Percentiles rank a stretch among this genome's conserved stretches.
These are phyloP conservation scores for Dasypolia templi DNA, from an alignment of 2,888 invertebrate genomes.

Conservation along the genomic window DNA sequence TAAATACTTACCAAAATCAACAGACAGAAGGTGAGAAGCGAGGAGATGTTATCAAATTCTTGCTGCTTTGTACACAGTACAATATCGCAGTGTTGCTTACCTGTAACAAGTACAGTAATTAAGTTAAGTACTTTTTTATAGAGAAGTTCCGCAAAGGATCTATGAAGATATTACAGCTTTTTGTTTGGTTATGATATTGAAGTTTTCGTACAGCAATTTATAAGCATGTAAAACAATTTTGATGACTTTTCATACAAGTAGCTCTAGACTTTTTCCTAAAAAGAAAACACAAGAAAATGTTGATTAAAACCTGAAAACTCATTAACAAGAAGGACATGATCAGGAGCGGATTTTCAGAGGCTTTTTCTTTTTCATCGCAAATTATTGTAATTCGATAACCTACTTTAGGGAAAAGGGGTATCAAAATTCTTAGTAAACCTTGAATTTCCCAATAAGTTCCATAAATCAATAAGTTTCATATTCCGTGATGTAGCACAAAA, in stretches of 20 bases:
- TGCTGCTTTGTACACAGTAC: neutral
- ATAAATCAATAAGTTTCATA: constrained; percentile 21
- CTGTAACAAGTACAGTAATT: constrained; percentile 35
- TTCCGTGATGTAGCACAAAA: constrained; percentile 51
- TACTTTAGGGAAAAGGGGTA: neutral
- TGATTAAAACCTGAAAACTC: neutral
- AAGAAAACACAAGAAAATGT: neutral
- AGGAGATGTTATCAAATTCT: neutral
- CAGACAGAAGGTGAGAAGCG: neutral
- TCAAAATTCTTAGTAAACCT: neutral
- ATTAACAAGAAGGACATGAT: neutral
- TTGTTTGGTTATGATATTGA: neutral
- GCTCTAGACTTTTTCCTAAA: neutral
- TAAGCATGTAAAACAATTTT: neutral
- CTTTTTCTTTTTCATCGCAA: neutral
- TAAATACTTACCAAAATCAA: constrained; percentile 25
- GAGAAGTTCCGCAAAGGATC: constrained; percentile 1
- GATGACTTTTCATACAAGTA: neutral
- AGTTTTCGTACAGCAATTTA: neutral
- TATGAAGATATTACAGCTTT: neutral
- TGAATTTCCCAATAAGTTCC: too few relatives aligned
- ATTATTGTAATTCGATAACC: neutral
- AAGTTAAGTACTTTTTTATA: neutral
- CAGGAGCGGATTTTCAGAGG: neutral
- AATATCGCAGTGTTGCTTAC: constrained; percentile 10